These are phyloP conservation scores for Clanis bilineata DNA, from an alignment of 2,888 invertebrate species.

Conservation along the genomic window DNA sequence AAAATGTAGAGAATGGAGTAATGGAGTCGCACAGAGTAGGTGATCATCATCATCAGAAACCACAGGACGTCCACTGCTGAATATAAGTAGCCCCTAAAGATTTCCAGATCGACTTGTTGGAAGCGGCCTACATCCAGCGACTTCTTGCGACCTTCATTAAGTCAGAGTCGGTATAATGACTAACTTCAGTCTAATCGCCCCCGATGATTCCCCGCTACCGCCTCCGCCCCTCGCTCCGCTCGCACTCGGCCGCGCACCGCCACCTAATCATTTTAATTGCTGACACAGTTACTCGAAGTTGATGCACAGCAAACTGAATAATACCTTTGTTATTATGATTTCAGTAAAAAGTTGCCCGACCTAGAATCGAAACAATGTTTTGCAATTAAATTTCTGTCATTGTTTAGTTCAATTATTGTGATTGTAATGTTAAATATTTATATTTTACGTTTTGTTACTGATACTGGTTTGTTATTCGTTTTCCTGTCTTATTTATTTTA, in stretches of 20 bases:
- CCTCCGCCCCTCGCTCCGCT: conserved; percentile 36
- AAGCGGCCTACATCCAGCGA: too few species aligned
- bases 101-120: too few species aligned
- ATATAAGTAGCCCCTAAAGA: too few species aligned
- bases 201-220: conserved; percentile 21
- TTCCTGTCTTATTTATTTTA: background rate
- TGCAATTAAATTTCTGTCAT: conserved; percentile 46
- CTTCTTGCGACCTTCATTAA: too few species aligned
- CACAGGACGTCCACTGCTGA: too few species aligned
- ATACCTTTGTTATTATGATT: conserved; percentile 59
- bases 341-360: conserved; percentile 51
- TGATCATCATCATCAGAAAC: too few species aligned
- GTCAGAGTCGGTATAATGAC: too few species aligned
- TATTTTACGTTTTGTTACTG: background rate
- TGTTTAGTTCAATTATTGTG: conserved; percentile 9
- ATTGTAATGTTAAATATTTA: background rate
- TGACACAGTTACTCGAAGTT: conserved; percentile 68
- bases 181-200: too few species aligned
- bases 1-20: too few species aligned
- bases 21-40: too few species aligned
- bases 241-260: conserved; percentile 32
- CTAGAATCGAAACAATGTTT: conserved; percentile 59
- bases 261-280: conserved; percentile 74
- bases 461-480: background rate
- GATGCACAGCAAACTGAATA: conserved; percentile 61